Conservation (phyloP, 2,113 vertebrate genomes). For the Pleuronectes platessa region DNA sequence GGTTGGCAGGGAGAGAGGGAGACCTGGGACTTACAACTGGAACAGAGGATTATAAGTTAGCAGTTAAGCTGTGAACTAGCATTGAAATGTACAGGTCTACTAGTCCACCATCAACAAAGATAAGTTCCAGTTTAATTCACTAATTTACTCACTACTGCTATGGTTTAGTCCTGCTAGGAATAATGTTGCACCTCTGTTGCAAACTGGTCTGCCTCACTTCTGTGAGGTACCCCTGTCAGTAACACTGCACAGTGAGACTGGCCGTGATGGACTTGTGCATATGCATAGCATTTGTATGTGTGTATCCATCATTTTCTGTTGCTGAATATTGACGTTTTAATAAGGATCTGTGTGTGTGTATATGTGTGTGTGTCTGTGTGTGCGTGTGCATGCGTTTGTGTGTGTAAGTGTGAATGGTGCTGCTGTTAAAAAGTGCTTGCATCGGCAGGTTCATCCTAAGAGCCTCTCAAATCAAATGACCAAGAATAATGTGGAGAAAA, state of each 20-base stretch:
- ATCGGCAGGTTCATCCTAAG: conserved; percentile 72
- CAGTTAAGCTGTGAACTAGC: no score
- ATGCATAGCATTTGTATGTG: neutral
- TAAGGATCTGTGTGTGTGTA: neutral
- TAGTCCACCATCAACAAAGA: no score
- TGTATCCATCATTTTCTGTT: neutral
- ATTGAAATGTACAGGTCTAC: no score
- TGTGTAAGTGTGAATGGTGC: neutral
- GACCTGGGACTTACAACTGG: no score
- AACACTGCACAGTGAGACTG: neutral
- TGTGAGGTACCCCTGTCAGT: neutral
- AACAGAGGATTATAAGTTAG: no score
- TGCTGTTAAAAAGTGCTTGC: conserved; percentile 68
- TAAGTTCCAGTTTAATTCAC: no score
- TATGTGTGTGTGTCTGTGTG: conserved; percentile 14
- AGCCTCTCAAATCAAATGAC: conserved; percentile 75
- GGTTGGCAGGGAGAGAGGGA: no score
- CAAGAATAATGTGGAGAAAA: conserved; percentile 75
- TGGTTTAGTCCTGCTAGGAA: no score
- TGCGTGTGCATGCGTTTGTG: conserved; percentile 19
- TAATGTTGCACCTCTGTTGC: no score
- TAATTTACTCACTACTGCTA: no score
- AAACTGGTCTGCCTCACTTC: no score
- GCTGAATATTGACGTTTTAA: neutral
- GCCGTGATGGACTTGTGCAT: no score